phyloP scores from a whole-genome alignment of 1,140 invertebrate genomes.

The Scaptodrosophila lebanonensis region DNA sequence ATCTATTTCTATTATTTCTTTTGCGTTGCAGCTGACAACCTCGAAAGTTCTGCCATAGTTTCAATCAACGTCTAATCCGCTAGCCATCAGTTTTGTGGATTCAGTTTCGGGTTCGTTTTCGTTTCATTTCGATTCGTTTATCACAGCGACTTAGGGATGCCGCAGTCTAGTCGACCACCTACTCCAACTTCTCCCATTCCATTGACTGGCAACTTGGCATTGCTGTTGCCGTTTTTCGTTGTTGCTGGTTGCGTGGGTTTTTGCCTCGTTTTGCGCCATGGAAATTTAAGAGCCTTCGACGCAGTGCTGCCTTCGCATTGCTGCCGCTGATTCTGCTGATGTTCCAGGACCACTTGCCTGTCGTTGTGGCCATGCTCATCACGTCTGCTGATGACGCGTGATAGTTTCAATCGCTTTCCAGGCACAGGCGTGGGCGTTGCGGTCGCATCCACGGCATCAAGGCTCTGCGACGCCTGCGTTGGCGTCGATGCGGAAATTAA shows the following conservation, averaged over 20 bases:
- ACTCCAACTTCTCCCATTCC: too few relatives aligned
- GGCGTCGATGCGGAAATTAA: slow-evolving; percentile 12
- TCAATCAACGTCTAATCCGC: slow-evolving; percentile 8
- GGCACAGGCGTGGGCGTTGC: slow-evolving; percentile 15
- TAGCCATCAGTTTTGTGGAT: too few relatives aligned
- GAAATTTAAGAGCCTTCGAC: slow-evolving; percentile 40
- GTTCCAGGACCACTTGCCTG: too few relatives aligned
- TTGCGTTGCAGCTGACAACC: too few relatives aligned
- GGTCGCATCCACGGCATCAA: background rate
- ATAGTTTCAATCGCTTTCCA: slow-evolving; percentile 52
- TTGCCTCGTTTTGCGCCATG: slow-evolving; percentile 54
- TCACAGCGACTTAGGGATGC: slow-evolving; percentile 63
- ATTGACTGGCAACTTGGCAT: too few relatives aligned
- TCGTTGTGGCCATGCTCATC: too few relatives aligned
- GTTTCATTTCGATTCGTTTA: too few relatives aligned
- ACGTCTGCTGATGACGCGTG: slow-evolving; percentile 60
- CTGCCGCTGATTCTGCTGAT: too few relatives aligned
- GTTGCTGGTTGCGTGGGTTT: slow-evolving; percentile 32
- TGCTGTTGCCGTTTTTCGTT: too few relatives aligned
- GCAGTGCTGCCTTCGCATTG: background rate
- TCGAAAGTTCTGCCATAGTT: slow-evolving; percentile 2
- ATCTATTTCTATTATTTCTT: too few relatives aligned
- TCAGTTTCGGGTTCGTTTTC: too few relatives aligned
- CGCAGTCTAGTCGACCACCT: slow-evolving; percentile 23
- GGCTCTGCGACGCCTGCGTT: slow-evolving; percentile 21